Evolutionary conservation across 2,797 vertebrate species (phyloP).

Genomic region (Eulemur mongoz): DNA sequence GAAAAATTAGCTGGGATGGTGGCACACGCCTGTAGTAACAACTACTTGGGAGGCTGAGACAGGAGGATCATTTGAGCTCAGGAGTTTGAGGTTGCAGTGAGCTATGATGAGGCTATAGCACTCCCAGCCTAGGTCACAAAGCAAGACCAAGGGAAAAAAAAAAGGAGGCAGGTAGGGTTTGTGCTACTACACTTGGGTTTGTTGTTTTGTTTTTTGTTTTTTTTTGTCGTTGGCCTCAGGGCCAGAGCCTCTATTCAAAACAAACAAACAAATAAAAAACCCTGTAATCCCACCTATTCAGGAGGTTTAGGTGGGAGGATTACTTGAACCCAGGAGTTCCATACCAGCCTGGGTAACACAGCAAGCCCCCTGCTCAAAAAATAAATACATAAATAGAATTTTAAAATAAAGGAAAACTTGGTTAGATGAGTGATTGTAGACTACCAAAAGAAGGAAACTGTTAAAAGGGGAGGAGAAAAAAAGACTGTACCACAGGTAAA

Average conservation of each 20-base stretch:
- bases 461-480: constrained; percentile 15
- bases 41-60: background rate
- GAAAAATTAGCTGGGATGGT: background rate
- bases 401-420: constrained; percentile 22
- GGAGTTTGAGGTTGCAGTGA: background rate
- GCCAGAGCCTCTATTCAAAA: too few relatives aligned
- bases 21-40: background rate
- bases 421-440: background rate
- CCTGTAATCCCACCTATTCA: too few relatives aligned
- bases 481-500: constrained; percentile 61
- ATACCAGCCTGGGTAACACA: background rate
- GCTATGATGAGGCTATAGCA: background rate
- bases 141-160: background rate
- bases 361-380: background rate
- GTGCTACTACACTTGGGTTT: too few relatives aligned
- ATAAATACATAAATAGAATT: background rate
- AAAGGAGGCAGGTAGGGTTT: background rate
- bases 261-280: too few relatives aligned
- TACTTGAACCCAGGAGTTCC: background rate
- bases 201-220: too few relatives aligned
- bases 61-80: background rate
- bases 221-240: too few relatives aligned
- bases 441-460: background rate
- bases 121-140: background rate
- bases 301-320: background rate